Conservation (phyloP, 2,797 vertebrate genomes). For the Eupleurogrammus muticus region DNA sequence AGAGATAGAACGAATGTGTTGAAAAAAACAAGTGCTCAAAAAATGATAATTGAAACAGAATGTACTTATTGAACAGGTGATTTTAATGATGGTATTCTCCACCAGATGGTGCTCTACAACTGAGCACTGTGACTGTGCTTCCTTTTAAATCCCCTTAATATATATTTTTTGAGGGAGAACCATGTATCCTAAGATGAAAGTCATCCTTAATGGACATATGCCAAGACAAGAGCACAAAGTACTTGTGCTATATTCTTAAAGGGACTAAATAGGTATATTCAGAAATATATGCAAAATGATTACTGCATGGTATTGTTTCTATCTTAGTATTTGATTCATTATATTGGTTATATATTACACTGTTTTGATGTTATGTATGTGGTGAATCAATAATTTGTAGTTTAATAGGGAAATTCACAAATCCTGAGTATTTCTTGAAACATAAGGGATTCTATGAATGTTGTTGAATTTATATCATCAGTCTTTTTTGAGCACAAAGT, state of each 20-base stretch:
- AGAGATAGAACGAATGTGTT: not conserved
- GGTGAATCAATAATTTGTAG: not conserved
- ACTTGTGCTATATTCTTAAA: not conserved
- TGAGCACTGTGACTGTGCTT: not conserved
- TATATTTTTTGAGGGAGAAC: not conserved
- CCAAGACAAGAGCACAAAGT: not conserved
- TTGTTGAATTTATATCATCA: not conserved
- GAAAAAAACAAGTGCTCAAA: not conserved
- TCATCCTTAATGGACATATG: not conserved
- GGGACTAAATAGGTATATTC: not conserved
- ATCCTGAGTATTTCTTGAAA: not conserved
- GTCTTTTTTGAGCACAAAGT: too few relatives aligned
- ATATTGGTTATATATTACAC: not conserved
- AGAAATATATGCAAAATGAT: not conserved
- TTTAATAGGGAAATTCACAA: not conserved
- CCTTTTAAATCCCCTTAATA: not conserved
- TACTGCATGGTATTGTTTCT: not conserved
- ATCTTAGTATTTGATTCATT: not conserved
- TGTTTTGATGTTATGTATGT: too few relatives aligned
- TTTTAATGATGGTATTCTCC: conserved; percentile 14
- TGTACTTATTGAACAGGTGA: not conserved
- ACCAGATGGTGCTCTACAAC: conserved; percentile 46
- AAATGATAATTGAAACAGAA: conserved; percentile 10
- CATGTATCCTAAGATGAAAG: not conserved
- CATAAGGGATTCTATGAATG: not conserved